Evolutionary conservation across 2,888 invertebrate genomes (phyloP), one percentile per base, ranked within the genome.

Genomic region (Mesochorus sp.): DNA sequence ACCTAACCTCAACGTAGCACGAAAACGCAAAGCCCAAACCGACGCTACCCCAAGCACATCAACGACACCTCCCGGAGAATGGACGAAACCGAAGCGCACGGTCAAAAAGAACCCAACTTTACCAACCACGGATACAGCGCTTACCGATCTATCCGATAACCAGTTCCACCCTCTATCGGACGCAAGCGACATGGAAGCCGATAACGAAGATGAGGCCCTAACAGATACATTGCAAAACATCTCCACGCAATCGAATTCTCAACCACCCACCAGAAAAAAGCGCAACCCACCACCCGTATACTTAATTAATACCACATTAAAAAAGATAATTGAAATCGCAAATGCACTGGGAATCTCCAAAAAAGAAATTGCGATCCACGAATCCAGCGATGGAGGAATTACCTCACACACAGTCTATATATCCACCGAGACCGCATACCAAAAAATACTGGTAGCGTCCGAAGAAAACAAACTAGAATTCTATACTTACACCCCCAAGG

Each of bases 401-500:
- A 17, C 10, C 53, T 0, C 53, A 53, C 19, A 53, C 31, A n/a
- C n/a, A n/a, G n/a, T n/a, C n/a, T n/a, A n/a, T 0, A 53, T 53
- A 0, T 53, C 28, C 34, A 10, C 10, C 4, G 19, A 31, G 4
- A 17, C 3, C 0, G 10, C 17, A 3, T 53, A 14, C 17, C 1
- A 2, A 53, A 53, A 53, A 53, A 34, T 53, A 31, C 5, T 31
- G 34, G 14, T 17, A 8, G 2, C 10, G 1, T 17, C 8, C 17
- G 10, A 12, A 2, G 12, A 31, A 34, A n/a, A n/a, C n/a, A 34
- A 53, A 6, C 17, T 31, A 0, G 19, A 53, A 31, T 53, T 17
- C 8, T 34, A 31, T n/a, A 53, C 26, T 1, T 44, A 47, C 31
- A 70, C 57, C 1, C 57, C 70, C 19, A 70, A 57, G 10, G 42